Percentiles rank a stretch among this genome's conserved stretches.
phyloP scores from a whole-genome alignment of 2,888 invertebrate species.

The Plagodis dolabraria region DNA sequence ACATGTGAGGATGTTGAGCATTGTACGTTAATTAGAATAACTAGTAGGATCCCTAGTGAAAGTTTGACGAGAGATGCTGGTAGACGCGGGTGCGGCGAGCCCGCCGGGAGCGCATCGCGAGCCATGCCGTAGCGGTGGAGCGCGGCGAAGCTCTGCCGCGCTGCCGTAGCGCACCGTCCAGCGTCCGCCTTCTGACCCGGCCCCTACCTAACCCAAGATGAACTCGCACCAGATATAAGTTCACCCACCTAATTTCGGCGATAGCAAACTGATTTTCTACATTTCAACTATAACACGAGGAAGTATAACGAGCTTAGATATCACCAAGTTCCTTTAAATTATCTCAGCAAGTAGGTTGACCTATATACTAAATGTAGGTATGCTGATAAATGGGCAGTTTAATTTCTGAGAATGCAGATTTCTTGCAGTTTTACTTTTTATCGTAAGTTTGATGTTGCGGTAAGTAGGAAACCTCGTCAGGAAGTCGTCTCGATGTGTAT shows the following conservation, averaged over 20 bases:
- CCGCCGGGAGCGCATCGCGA: slow-evolving; percentile 47
- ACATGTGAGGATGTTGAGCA: slow-evolving; percentile 38
- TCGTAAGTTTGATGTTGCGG: too few relatives aligned
- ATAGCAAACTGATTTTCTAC: slow-evolving; percentile 66
- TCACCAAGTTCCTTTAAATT: slow-evolving; percentile 16
- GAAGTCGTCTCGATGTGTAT: too few relatives aligned
- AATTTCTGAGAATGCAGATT: too few relatives aligned
- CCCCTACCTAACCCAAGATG: slow-evolving; percentile 65
- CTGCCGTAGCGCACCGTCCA: slow-evolving; percentile 48
- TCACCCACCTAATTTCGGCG: slow-evolving; percentile 80
- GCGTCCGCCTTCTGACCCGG: slow-evolving; percentile 72
- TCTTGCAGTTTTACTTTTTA: too few relatives aligned
- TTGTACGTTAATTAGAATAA: slow-evolving; percentile 25
- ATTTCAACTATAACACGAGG: slow-evolving; percentile 57
- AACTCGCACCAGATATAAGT: slow-evolving; percentile 76
- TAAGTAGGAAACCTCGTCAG: too few relatives aligned
- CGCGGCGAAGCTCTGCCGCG: slow-evolving; percentile 63
- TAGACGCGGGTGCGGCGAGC: slow-evolving; percentile 34
- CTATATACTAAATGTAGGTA: neutral
- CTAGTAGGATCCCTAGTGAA: slow-evolving; percentile 10
- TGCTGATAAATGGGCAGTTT: neutral
- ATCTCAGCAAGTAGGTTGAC: slow-evolving; percentile 8
- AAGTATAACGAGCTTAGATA: slow-evolving; percentile 47
- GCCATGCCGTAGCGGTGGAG: slow-evolving; percentile 70
- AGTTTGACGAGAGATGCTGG: slow-evolving; percentile 5